These are phyloP conservation scores for Eonycteris spelaea DNA, from an alignment of 2,113 vertebrate genomes.

Conservation along the genomic window DNA sequence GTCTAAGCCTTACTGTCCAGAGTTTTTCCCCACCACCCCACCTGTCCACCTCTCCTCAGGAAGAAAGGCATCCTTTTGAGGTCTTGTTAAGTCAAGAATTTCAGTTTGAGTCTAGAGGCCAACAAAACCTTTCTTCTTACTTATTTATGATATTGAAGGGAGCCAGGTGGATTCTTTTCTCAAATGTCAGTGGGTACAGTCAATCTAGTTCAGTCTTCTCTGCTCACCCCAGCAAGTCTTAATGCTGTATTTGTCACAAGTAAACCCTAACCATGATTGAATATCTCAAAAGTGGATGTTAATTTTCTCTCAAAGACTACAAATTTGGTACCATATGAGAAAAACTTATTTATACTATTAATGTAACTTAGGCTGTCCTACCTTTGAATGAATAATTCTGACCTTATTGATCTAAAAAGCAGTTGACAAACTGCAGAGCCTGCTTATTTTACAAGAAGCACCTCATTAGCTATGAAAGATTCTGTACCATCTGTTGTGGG, in stretches of 20 bases:
- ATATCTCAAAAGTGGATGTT: neutral
- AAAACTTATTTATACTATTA: neutral
- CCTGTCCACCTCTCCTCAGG: neutral
- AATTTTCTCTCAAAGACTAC: neutral
- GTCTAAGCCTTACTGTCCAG: neutral
- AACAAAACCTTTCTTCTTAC: neutral
- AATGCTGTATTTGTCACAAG: neutral
- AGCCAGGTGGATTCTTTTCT: neutral
- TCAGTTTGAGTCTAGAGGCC: neutral
- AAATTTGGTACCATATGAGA: neutral
- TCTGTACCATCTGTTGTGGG: neutral
- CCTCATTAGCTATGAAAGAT: neutral
- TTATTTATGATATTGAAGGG: neutral
- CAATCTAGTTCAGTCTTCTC: neutral
- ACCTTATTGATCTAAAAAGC: neutral
- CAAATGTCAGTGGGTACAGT: neutral
- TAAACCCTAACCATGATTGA: neutral
- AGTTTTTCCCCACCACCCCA: neutral
- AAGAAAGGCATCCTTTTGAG: neutral
- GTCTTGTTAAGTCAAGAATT: neutral
- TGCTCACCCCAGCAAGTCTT: neutral
- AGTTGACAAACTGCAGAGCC: neutral
- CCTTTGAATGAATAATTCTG: neutral
- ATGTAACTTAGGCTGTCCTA: neutral
- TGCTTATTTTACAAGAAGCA: neutral